These are phyloP conservation scores for Pocota personata DNA, from an alignment of 2,888 invertebrate genomes.

Conservation along the genomic window DNA sequence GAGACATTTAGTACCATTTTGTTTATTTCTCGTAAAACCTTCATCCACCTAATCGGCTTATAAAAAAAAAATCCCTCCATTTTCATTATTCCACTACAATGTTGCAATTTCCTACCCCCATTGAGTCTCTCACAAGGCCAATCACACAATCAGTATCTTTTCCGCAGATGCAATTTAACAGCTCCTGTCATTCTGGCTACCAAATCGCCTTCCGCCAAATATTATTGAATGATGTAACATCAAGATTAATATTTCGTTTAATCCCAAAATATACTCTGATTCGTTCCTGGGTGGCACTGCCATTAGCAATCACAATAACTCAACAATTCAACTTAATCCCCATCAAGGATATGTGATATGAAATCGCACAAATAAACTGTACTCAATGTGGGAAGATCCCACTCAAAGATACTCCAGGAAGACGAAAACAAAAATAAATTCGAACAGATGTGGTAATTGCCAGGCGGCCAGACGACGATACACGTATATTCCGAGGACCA, in stretches of 20 bases:
- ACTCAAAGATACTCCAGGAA: constrained; percentile 17
- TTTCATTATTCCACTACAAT: not conserved
- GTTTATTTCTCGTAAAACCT: too few species aligned
- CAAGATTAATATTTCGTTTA: constrained; percentile 55
- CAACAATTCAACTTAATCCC: constrained; percentile 70
- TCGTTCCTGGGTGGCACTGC: constrained; percentile 63
- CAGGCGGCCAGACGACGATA: not conserved
- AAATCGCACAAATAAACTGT: constrained; percentile 11
- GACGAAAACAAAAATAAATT: constrained; percentile 4
- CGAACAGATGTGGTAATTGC: constrained; percentile 71
- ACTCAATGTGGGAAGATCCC: constrained; percentile 30
- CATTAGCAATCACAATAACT: constrained; percentile 66
- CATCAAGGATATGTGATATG: constrained; percentile 50
- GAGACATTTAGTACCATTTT: too few species aligned
- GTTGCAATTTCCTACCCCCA: not conserved
- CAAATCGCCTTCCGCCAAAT: constrained; percentile 56
- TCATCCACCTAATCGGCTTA: constrained; percentile 1
- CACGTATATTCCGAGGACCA: constrained; percentile 35
- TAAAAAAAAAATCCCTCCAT: not conserved
- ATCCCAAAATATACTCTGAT: constrained; percentile 41
- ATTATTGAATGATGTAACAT: constrained; percentile 64
- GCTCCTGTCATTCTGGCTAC: constrained; percentile 40
- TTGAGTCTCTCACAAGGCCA: not conserved
- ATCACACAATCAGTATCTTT: constrained; percentile 13
- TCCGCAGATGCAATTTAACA: constrained; percentile 23